Evolutionary conservation across 2,113 vertebrate genomes (phyloP).

Genomic region (Dasypus novemcinctus): DNA sequence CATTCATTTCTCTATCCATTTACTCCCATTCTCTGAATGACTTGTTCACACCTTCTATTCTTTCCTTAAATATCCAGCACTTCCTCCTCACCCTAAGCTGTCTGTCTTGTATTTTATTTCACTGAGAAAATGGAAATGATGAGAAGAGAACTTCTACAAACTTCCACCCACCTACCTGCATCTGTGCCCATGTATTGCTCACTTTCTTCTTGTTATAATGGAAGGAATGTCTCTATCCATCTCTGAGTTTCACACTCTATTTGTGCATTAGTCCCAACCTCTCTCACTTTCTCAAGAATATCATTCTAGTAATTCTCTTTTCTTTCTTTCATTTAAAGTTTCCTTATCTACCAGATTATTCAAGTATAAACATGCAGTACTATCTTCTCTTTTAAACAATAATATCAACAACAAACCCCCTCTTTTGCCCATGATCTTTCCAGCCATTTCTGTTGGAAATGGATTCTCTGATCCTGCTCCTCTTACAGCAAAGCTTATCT

Average conservation of each 20-base stretch:
- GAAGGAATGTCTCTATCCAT: not conserved
- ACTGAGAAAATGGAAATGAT: not conserved
- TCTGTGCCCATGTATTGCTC: not conserved
- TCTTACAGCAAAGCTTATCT: not conserved
- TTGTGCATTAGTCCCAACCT: not conserved
- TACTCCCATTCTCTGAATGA: not conserved
- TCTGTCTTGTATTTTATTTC: not conserved
- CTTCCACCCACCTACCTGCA: not conserved
- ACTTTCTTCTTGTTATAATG: not conserved
- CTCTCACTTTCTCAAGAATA: not conserved
- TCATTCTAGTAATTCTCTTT: not conserved
- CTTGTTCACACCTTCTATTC: not conserved
- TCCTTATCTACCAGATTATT: not conserved
- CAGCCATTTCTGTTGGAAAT: not conserved
- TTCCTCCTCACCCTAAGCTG: not conserved
- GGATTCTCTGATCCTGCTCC: not conserved
- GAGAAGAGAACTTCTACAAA: not conserved
- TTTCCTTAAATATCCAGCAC: not conserved
- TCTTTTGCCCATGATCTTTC: not conserved
- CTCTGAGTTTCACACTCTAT: not conserved
- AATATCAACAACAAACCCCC: not conserved
- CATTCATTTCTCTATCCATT: not conserved
- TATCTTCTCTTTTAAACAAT: not conserved
- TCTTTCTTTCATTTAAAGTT: not conserved
- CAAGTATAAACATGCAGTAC: not conserved